Evolutionary conservation across 35 echinoderm and acorn worm genomes (phyloP), one percentile per base, ranked within the genome.

Genomic region (Amphiura filiformis): DNA sequence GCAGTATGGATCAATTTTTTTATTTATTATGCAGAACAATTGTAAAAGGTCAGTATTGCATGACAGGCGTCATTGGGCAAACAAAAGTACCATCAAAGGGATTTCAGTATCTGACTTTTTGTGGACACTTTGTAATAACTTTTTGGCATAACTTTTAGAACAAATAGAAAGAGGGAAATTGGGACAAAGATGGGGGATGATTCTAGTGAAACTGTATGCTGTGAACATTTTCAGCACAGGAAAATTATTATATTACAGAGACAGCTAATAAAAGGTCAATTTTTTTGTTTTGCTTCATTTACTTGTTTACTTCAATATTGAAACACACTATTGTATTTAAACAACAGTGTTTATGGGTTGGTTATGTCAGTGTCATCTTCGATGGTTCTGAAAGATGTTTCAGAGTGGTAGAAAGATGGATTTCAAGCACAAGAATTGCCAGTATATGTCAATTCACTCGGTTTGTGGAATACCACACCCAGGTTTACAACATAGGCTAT

Each of bases 81-180:
- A 70, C 61, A 70, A 70, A 70, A 70, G 61, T 70, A 70, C 61
- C 61, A 70, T 70, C 61, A 18, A 18, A 70, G 61, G 61, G 61
- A 70, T 70, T 70, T 70, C 28, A 30, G 26, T 70, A 70, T 26
- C 61, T 70, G 17, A 30, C 61, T 26, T 70, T 70, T 70, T 70
- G 61, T 70, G 61, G 61, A 70, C 61, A 70, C 61, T 70, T 70
- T 70, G 41, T 9, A 3, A 70, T 70, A 70, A 70, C 61, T 70
- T 70, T 52, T 70, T 70, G 61, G 61, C 28, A 70, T 23, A 70
- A 70, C 61, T 70, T 70, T 70, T 70, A 70, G 7, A 70, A 70
- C 15, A 18, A 70, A 70, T n/a, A 26, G 4, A 18, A 70, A 70
- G 61, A 70, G 61, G 26, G 26, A 30, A 15, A 70, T 70, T 70